These are phyloP conservation scores for Hypercompe scribonia DNA, from an alignment of 2,888 invertebrate genomes.

Conservation along the genomic window DNA sequence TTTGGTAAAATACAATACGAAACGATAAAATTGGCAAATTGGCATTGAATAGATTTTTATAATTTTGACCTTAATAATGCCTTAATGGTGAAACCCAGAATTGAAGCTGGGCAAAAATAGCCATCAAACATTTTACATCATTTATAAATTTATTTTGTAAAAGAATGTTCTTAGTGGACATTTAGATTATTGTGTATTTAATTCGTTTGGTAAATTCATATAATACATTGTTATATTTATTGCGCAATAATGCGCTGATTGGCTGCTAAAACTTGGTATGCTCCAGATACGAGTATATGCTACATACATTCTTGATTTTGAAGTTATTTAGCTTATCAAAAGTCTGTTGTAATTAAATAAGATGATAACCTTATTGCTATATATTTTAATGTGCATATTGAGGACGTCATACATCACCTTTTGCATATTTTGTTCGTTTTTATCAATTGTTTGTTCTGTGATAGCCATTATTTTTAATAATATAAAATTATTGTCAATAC, in stretches of 20 bases:
- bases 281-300: neutral
- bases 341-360: slow-evolving; percentile 13
- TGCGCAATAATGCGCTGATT: neutral
- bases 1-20: slow-evolving; percentile 1
- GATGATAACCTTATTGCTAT: slow-evolving; percentile 21
- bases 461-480: slow-evolving; percentile 12
- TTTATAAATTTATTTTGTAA: no score
- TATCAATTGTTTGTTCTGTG: slow-evolving; percentile 16
- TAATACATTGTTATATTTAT: neutral
- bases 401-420: slow-evolving; percentile 33
- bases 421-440: slow-evolving; percentile 9
- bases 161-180: no score
- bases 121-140: no score
- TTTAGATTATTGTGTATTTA: no score
- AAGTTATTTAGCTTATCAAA: slow-evolving; percentile 18
- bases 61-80: neutral
- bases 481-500: slow-evolving; percentile 3
- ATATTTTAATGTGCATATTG: slow-evolving; percentile 18
- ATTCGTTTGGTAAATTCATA: no score
- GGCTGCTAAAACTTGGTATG: neutral
- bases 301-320: neutral
- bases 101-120: neutral
- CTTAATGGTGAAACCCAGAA: neutral
- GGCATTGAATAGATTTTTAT: neutral
- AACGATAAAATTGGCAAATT: neutral